A percentile compares a stretch with the other conserved stretches of the same genome.
These are phyloP conservation scores for Lasioglossum pauxillum DNA, from an alignment of 2,888 invertebrate genomes.

Conservation along the genomic window DNA sequence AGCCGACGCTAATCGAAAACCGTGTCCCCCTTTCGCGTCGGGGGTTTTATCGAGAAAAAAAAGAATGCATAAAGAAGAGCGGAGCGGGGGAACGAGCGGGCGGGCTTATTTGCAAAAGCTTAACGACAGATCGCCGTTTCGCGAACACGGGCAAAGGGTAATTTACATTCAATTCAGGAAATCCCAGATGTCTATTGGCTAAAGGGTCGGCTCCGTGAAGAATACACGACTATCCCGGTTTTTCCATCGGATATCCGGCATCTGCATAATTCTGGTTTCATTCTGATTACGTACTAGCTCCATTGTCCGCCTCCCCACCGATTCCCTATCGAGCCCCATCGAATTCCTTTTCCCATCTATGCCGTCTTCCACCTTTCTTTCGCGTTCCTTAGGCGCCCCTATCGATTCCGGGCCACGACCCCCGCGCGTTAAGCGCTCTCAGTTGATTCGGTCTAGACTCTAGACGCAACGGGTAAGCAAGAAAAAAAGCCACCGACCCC, in stretches of 20 bases:
- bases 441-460: constrained; percentile 35
- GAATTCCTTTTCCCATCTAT: constrained; percentile 19
- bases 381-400: constrained; percentile 18
- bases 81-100: constrained; percentile 22
- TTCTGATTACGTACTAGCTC: constrained; percentile 57
- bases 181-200: constrained; percentile 78
- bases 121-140: constrained; percentile 77
- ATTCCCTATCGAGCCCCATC: constrained; percentile 1
- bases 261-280: constrained; percentile 78
- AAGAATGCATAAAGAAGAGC: constrained; percentile 12
- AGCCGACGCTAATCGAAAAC: background rate
- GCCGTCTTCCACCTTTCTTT: constrained; percentile 1
- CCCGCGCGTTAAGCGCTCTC: constrained; percentile 25
- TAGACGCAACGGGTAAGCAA: constrained; percentile 27
- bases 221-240: constrained; percentile 72
- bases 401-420: constrained; percentile 9
- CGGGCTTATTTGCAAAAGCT: constrained; percentile 74
- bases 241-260: constrained; percentile 74
- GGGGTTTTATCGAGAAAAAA: constrained; percentile 15
- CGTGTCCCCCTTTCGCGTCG: background rate
- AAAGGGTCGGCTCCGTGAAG: constrained; percentile 72
- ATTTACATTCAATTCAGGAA: constrained; percentile 81
- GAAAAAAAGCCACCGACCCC: background rate
- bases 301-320: background rate
- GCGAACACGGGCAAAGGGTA: constrained; percentile 74